A percentile compares a stretch with the other conserved stretches of the same genome.
Evolutionary conservation across 2,888 invertebrate genomes (phyloP).

Genomic region (Machimus atricapillus): DNA sequence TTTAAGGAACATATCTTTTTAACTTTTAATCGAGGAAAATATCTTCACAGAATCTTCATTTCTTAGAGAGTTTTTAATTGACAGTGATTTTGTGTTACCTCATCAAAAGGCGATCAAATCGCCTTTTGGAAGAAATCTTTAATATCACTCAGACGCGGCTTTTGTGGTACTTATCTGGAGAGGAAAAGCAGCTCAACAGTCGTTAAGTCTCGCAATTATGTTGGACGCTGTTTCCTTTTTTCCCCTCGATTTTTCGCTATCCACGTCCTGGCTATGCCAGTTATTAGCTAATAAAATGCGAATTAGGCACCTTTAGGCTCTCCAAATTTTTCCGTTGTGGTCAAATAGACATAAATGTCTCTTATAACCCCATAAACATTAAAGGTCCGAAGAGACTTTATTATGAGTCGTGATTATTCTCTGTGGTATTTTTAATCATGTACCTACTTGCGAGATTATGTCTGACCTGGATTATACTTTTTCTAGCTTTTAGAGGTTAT

Average conservation of each 20-base stretch:
- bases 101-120: background rate
- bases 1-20: background rate
- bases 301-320: background rate
- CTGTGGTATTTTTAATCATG: background rate
- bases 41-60: background rate
- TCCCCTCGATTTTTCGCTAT: background rate
- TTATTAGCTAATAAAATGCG: background rate
- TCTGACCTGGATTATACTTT: background rate
- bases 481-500: background rate
- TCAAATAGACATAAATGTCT: background rate
- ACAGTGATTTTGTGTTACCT: background rate
- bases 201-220: background rate
- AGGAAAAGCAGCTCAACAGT: background rate
- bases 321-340: background rate
- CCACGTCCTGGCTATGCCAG: background rate
- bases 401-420: background rate
- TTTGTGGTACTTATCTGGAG: background rate
- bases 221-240: background rate
- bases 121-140: background rate
- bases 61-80: background rate
- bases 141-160: background rate
- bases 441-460: background rate
- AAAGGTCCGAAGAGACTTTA: background rate
- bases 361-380: background rate
- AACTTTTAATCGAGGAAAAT: background rate